Percentiles rank a stretch among this genome's conserved stretches.
Conservation (phyloP, 2,797 vertebrate species). For the Cyprinella venusta region DNA sequence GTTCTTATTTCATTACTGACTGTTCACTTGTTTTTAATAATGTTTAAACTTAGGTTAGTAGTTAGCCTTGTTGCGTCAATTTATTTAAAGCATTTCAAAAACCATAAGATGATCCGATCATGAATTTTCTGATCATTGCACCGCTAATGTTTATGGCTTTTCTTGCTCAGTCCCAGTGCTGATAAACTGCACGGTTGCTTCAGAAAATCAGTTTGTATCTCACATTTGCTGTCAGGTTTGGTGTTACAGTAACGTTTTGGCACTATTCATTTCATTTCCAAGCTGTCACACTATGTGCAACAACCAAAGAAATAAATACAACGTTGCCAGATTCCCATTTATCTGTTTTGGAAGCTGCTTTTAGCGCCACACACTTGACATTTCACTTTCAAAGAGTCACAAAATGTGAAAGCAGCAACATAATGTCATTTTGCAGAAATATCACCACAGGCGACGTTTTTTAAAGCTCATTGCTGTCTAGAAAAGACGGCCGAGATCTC, state of each 20-base stretch:
- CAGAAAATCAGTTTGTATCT: neutral
- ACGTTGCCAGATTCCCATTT: neutral
- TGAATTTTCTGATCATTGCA: neutral
- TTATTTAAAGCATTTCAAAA: neutral
- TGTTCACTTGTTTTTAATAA: too few relatives aligned
- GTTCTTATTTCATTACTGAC: too few relatives aligned
- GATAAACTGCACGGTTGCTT: neutral
- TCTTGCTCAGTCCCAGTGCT: neutral
- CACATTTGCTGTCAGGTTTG: neutral
- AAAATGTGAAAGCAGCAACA: neutral
- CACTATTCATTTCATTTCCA: neutral
- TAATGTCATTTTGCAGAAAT: neutral
- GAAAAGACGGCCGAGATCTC: neutral
- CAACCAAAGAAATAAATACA: neutral
- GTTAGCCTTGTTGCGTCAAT: neutral
- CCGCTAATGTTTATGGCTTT: neutral
- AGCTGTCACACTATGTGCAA: neutral
- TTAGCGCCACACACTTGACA: neutral
- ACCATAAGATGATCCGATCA: neutral
- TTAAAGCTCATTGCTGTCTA: neutral
- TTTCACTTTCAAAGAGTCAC: neutral
- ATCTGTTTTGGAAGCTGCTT: neutral
- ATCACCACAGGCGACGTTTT: neutral
- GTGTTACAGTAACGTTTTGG: neutral
- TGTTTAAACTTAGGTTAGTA: neutral